Conservation (phyloP, 1,140 invertebrate species). For the Neodiprion lecontei region DNA sequence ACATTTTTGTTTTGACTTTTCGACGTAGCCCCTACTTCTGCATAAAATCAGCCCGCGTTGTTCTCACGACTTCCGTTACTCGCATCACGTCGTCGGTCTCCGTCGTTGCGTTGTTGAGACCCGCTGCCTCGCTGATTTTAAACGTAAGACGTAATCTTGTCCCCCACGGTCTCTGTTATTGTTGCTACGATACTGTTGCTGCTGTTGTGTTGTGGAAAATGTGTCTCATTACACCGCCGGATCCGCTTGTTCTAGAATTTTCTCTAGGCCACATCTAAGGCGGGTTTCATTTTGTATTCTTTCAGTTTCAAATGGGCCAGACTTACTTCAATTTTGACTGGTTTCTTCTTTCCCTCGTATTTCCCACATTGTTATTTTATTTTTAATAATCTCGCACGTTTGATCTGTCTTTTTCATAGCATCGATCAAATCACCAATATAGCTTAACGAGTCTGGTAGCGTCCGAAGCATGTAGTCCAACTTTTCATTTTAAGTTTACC, state of each 20-base stretch:
- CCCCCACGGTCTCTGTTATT: slow-evolving; percentile 2
- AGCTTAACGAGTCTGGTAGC: slow-evolving; percentile 35
- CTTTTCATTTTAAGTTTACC: slow-evolving; percentile 37
- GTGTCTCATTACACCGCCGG: neutral
- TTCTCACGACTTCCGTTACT: too few species aligned
- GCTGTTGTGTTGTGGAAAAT: neutral
- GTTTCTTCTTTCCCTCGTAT: slow-evolving; percentile 2
- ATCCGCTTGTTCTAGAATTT: neutral
- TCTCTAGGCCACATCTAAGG: slow-evolving; percentile 23
- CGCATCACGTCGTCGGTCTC: too few species aligned
- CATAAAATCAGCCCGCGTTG: too few species aligned
- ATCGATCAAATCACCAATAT: slow-evolving; percentile 42
- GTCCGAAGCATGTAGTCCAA: slow-evolving; percentile 46
- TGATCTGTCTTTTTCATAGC: slow-evolving; percentile 15
- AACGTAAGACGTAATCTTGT: slow-evolving; percentile 1
- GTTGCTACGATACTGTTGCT: slow-evolving; percentile 8
- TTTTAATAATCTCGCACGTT: slow-evolving; percentile 24
- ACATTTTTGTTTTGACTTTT: too few species aligned
- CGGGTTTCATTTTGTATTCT: slow-evolving; percentile 11
- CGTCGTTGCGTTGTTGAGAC: neutral
- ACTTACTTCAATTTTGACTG: slow-evolving; percentile 14
- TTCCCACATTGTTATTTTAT: slow-evolving; percentile 23
- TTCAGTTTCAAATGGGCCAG: slow-evolving; percentile 22
- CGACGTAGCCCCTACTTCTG: too few species aligned
- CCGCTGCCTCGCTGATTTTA: slow-evolving; percentile 8